Percentiles rank a stretch among this genome's conserved stretches.
Conservation (phyloP, 2,888 invertebrate genomes). For the Onchidella celtica region DNA sequence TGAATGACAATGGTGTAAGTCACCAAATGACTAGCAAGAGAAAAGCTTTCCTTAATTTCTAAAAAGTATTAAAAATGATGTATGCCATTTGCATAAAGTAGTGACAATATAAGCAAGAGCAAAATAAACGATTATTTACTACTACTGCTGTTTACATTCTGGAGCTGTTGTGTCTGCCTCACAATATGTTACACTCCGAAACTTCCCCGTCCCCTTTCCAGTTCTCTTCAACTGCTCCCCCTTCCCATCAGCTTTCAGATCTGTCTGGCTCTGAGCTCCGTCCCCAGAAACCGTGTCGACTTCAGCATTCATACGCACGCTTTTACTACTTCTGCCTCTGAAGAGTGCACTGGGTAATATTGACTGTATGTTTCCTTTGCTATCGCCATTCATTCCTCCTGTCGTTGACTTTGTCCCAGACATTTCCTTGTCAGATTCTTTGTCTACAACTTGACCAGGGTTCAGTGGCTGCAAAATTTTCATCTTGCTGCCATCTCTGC, state of each 20-base stretch:
- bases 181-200: background rate
- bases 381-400: background rate
- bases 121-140: no score
- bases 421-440: no score
- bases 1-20: no score
- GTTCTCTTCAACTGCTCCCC: constrained; percentile 12
- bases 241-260: constrained; percentile 15
- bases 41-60: no score
- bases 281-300: constrained; percentile 28
- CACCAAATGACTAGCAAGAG: no score
- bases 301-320: constrained; percentile 31
- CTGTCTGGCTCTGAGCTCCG: background rate
- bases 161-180: background rate
- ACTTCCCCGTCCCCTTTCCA: constrained; percentile 15
- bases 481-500: no score
- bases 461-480: background rate
- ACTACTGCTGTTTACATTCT: constrained; percentile 61
- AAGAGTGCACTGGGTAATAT: background rate
- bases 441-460: background rate
- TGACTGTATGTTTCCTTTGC: constrained; percentile 12
- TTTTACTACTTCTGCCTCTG: background rate
- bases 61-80: no score
- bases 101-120: no score
- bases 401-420: no score
- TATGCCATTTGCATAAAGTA: no score